phyloP scores from a whole-genome alignment of 2,797 vertebrate species.

The Scyliorhinus canicula region DNA sequence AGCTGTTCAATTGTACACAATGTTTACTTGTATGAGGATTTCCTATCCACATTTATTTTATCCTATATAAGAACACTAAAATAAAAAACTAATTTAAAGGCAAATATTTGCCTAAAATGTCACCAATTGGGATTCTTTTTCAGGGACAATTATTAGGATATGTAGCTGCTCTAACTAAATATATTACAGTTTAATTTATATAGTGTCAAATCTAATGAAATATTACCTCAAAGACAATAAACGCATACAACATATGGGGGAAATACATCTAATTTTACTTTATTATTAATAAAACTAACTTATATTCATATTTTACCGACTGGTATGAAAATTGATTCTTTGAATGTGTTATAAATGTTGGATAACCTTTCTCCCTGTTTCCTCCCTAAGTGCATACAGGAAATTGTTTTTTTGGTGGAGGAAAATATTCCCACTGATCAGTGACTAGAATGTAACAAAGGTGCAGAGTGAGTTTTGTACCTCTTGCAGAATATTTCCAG shows the following conservation, averaged over 20 bases:
- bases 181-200: neutral
- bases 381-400: neutral
- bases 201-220: neutral
- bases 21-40: neutral
- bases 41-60: neutral
- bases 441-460: neutral
- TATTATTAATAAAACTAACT: neutral
- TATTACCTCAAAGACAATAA: neutral
- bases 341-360: neutral
- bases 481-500: neutral
- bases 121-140: neutral
- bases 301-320: neutral
- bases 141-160: neutral
- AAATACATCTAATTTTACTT: neutral
- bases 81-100: neutral
- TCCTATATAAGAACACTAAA: neutral
- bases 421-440: neutral
- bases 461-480: neutral
- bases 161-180: neutral
- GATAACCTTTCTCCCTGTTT: neutral
- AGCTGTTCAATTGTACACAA: neutral
- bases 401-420: neutral
- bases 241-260: neutral
- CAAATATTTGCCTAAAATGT: neutral
- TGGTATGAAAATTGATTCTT: neutral